phyloP scores from a whole-genome alignment of 2,888 invertebrate species.

The Drosophila histrio region DNA sequence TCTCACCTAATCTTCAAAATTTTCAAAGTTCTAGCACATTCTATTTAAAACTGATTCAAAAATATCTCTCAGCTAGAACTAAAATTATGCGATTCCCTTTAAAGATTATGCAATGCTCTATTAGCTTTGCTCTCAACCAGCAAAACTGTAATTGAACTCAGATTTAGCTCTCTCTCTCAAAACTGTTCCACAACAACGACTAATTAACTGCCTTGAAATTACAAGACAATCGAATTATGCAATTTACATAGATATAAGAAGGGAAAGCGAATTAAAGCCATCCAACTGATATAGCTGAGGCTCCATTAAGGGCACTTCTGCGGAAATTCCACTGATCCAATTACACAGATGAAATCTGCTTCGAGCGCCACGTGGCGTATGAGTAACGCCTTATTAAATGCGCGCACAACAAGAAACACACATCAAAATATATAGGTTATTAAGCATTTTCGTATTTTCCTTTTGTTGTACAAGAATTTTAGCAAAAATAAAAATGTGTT shows the following conservation, averaged over 20 bases:
- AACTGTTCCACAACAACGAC: not conserved
- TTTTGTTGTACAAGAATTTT: not conserved
- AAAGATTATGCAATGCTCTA: not conserved
- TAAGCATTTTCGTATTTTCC: slow-evolving; percentile 12
- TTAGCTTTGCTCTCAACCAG: not conserved
- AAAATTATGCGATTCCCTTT: not conserved
- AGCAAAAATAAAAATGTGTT: slow-evolving; percentile 7
- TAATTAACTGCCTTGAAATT: slow-evolving; percentile 40
- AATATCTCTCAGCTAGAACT: not conserved
- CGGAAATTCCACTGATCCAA: slow-evolving; percentile 39
- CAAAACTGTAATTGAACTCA: not conserved
- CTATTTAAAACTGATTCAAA: too few relatives aligned
- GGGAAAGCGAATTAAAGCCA: slow-evolving; percentile 15
- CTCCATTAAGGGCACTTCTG: slow-evolving; percentile 34
- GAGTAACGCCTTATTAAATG: slow-evolving; percentile 62
- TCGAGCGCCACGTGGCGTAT: slow-evolving; percentile 65
- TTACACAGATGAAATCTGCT: slow-evolving; percentile 49
- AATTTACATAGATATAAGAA: slow-evolving; percentile 52
- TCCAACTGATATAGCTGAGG: not conserved
- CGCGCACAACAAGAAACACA: slow-evolving; percentile 13
- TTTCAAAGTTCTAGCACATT: too few relatives aligned
- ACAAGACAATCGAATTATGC: slow-evolving; percentile 56
- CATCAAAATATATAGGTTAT: slow-evolving; percentile 35
- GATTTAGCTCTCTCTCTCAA: not conserved
- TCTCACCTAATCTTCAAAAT: too few relatives aligned